Evolutionary conservation across 2,113 vertebrate genomes (phyloP).

Genomic region (Sinocyclocheilus anophthalmus): DNA sequence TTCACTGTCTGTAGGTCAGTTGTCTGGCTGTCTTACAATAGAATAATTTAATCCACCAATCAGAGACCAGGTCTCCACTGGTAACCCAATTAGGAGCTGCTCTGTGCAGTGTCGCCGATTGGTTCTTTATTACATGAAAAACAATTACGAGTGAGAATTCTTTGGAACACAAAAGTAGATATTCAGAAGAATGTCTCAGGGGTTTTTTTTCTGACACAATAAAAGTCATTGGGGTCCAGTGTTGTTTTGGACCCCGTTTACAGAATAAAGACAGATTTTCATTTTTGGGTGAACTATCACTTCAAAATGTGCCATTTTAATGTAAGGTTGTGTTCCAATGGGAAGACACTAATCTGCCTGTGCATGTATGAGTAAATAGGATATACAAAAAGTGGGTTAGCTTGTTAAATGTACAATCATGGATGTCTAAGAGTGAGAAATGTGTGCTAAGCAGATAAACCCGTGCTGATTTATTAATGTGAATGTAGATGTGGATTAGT

Average conservation of each 20-base stretch:
- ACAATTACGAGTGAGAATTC: background rate
- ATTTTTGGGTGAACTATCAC: too few relatives aligned
- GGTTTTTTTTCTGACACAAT: too few relatives aligned
- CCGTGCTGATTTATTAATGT: background rate
- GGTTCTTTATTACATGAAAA: background rate
- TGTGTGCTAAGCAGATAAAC: background rate
- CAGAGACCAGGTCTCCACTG: background rate
- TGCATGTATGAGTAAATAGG: background rate
- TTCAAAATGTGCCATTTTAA: too few relatives aligned
- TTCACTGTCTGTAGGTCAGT: constrained; percentile 19
- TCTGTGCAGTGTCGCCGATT: background rate
- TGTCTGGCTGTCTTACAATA: constrained; percentile 2
- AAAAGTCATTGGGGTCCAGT: too few relatives aligned
- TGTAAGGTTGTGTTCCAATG: background rate
- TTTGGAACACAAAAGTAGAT: background rate
- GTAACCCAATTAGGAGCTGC: background rate
- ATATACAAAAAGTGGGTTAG: background rate
- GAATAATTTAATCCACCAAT: constrained; percentile 13
- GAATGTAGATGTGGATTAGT: constrained; percentile 6
- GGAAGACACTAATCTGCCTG: background rate
- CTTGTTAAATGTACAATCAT: background rate
- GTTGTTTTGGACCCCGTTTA: background rate
- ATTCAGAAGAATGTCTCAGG: background rate
- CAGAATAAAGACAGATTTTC: too few relatives aligned
- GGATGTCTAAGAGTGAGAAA: background rate